These are phyloP conservation scores for Solenodon paradoxus DNA, from an alignment of 2,113 vertebrate genomes.

Conservation along the genomic window DNA sequence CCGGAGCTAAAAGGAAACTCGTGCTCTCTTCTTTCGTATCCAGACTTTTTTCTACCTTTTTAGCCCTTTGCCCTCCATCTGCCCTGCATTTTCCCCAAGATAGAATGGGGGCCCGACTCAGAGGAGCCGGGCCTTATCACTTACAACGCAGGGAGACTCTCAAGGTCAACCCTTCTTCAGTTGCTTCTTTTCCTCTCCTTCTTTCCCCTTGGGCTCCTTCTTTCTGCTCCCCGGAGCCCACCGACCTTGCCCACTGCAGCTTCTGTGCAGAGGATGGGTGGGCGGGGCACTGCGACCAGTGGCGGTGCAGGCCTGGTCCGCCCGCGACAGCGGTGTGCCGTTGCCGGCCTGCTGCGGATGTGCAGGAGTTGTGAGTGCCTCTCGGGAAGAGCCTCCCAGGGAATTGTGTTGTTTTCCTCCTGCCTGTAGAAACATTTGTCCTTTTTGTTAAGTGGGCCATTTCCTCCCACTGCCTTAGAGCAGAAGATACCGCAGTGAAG, in stretches of 20 bases:
- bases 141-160: background rate
- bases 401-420: slow-evolving; percentile 49
- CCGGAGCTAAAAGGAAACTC: background rate
- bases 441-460: background rate
- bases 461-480: background rate
- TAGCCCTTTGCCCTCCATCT: background rate
- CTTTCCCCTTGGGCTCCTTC: background rate
- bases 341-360: background rate
- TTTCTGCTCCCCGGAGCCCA: background rate
- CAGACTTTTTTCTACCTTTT: background rate
- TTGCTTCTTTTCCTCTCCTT: background rate
- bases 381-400: background rate
- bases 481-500: background rate
- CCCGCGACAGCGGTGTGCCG: too few species aligned
- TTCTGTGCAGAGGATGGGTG: background rate
- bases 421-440: background rate
- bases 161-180: slow-evolving; percentile 55
- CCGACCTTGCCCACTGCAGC: background rate
- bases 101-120: background rate
- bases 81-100: background rate
- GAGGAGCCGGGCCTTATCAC: background rate
- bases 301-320: background rate
- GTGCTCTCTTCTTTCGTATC: too few species aligned
- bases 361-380: slow-evolving; percentile 16
- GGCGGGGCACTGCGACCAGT: background rate